Conservation (phyloP, 2,797 vertebrate genomes). For the Bradypodion pumilum region DNA sequence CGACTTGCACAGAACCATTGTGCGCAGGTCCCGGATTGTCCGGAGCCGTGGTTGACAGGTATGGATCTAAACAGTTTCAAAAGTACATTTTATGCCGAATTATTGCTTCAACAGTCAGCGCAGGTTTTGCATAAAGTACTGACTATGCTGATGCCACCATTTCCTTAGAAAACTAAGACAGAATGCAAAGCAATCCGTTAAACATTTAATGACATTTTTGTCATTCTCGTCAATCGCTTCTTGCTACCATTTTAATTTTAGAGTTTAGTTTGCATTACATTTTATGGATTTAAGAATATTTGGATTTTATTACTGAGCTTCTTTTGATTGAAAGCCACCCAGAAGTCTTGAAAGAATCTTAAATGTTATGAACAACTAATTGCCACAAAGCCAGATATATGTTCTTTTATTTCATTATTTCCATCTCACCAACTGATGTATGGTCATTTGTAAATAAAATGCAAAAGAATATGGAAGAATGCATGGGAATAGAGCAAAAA, state of each 20-base stretch:
- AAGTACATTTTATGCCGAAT: neutral
- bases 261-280: too few species aligned
- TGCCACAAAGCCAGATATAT: neutral
- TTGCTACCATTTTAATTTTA: neutral
- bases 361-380: neutral
- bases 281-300: neutral
- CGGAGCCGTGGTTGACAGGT: too few species aligned
- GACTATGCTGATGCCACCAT: neutral
- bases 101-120: neutral
- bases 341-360: neutral
- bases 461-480: neutral
- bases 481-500: neutral
- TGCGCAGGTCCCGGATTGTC: too few species aligned
- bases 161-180: neutral
- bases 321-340: neutral
- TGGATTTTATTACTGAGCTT: neutral
- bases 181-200: neutral
- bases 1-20: too few species aligned
- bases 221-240: neutral
- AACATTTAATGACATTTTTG: neutral
- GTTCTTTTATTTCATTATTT: neutral
- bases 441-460: neutral
- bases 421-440: neutral
- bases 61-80: too few species aligned
- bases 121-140: neutral